Conservation (phyloP, 2,888 invertebrate species). For the Andricus quercusramuli region DNA sequence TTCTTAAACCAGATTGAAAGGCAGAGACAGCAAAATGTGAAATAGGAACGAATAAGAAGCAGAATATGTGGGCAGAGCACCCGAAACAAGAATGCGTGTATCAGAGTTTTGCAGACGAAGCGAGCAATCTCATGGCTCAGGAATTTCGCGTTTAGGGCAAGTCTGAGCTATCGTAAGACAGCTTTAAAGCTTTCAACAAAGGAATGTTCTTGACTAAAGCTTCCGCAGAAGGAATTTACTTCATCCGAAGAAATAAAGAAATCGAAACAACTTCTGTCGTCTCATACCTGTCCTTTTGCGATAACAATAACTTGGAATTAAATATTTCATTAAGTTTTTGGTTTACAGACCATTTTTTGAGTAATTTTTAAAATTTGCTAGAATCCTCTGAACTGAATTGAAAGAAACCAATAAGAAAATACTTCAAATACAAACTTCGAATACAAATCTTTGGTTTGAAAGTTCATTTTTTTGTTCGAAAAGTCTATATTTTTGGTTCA, state of each 20-base stretch:
- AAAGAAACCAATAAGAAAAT: too few species aligned
- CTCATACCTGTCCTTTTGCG: constrained; percentile 1
- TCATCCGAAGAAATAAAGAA: constrained; percentile 15
- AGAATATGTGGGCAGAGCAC: constrained; percentile 26
- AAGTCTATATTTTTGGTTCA: too few species aligned
- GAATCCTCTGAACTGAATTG: too few species aligned
- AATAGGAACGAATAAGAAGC: constrained; percentile 9
- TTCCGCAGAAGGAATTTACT: constrained; percentile 36
- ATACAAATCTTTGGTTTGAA: too few species aligned
- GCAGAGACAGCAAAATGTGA: not conserved
- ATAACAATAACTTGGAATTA: not conserved
- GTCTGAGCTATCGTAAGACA: constrained; percentile 43
- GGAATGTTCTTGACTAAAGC: constrained; percentile 34
- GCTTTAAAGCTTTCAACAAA: constrained; percentile 32
- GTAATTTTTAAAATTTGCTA: too few species aligned
- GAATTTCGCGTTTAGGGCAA: constrained; percentile 55
- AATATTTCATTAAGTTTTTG: not conserved
- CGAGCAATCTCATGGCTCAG: constrained; percentile 59
- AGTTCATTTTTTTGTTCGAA: too few species aligned
- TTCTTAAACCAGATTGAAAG: not conserved
- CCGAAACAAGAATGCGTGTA: constrained; percentile 53
- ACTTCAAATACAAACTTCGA: too few species aligned
- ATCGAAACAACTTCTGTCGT: not conserved
- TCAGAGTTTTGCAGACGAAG: constrained; percentile 62
- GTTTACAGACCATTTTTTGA: not conserved